Conservation (phyloP, 2,888 invertebrate species). For the Xanthia icteritia region DNA sequence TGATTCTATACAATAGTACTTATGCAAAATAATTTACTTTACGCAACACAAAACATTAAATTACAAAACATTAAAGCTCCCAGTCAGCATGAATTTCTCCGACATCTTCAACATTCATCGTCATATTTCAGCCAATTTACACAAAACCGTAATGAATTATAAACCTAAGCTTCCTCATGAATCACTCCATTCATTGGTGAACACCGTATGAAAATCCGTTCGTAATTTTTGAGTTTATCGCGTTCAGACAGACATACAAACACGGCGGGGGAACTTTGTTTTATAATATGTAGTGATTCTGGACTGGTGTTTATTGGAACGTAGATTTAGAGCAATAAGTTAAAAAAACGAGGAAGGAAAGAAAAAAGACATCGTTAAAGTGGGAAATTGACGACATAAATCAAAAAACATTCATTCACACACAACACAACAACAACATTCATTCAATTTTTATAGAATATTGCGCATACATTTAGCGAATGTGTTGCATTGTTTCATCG, state of each 20-base stretch:
- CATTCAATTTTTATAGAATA: neutral
- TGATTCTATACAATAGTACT: too few species aligned
- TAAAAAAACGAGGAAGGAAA: too few species aligned
- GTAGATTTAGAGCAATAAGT: neutral
- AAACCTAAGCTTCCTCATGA: too few species aligned
- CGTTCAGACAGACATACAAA: neutral
- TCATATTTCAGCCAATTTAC: neutral
- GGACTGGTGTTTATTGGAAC: neutral
- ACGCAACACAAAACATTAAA: too few species aligned
- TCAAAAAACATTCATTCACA: too few species aligned
- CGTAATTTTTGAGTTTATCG: neutral
- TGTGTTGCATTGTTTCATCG: slow-evolving; percentile 1
- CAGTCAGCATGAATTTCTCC: neutral
- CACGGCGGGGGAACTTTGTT: neutral
- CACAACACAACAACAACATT: too few species aligned
- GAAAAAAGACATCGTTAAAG: too few species aligned
- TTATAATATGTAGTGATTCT: neutral
- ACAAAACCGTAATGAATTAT: neutral
- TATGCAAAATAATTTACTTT: too few species aligned
- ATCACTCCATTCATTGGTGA: too few species aligned
- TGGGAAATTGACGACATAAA: too few species aligned
- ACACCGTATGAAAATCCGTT: neutral
- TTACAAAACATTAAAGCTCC: too few species aligned
- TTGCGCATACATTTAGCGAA: slow-evolving; percentile 23
- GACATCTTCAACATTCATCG: neutral